Percentiles rank a stretch among this genome's conserved stretches.
Conservation (phyloP, 2,888 invertebrate genomes). For the Acrobasis consociella region DNA sequence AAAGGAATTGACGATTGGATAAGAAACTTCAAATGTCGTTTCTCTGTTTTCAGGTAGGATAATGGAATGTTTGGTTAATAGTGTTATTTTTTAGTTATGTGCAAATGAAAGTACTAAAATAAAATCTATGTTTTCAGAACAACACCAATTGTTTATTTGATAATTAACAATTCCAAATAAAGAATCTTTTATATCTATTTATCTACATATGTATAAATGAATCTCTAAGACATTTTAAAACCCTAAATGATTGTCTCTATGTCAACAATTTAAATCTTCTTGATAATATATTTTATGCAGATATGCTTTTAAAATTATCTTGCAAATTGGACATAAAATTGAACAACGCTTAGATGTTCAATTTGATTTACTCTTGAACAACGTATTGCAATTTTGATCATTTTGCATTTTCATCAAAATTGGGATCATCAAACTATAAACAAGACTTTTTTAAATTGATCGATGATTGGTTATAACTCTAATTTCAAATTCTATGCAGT, state of each 20-base stretch:
- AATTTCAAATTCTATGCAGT: no score
- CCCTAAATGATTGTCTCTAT: neutral
- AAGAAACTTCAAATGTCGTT: no score
- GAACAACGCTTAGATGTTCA: neutral
- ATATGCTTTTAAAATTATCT: neutral
- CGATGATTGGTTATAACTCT: neutral
- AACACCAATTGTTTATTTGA: no score
- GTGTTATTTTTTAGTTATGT: no score
- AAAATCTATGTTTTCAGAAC: no score
- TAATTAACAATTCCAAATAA: no score
- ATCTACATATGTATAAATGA: no score
- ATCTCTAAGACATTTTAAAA: neutral
- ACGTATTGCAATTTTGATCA: neutral
- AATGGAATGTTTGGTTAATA: no score
- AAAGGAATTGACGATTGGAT: no score
- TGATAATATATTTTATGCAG: neutral
- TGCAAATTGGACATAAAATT: constrained; percentile 3
- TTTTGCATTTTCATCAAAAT: neutral
- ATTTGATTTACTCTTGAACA: constrained; percentile 1
- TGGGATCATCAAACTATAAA: neutral
- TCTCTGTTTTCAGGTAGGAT: no score
- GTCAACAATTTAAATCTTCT: neutral
- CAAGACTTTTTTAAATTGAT: neutral
- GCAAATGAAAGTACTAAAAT: no score
- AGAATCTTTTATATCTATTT: no score